Base-by-base conservation (phyloP, 92 coral and sea anemone species). In the Palythoa grandis region DNA sequence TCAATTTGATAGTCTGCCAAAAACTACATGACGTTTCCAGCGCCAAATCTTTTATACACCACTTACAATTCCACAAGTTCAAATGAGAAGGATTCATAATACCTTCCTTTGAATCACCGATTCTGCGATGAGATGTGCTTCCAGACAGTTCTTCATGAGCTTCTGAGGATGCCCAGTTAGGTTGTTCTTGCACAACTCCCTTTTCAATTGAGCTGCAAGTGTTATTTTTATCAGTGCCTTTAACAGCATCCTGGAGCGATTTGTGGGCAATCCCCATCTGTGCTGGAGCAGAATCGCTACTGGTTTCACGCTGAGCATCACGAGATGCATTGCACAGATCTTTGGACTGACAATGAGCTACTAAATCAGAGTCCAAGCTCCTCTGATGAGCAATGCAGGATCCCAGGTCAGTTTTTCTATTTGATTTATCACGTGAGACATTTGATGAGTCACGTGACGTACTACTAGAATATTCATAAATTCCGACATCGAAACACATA, bases 401-500 rank as follows among this genome's bases (percentile, higher is more conserved):
- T 17, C 54, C 19, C 70, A 17, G 38, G 3, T 58, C 70, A 8
- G 19, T 20, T 29, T 25, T 20, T 5, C 16, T 7, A 52, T 68
- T 50, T 66, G 58, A 6, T 20, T 80, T n/a, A 23, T 66, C 61
- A 48, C 24, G 74, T 48, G 74, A 66, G 25, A 58, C 7, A 9
- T 16, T 37, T n/a, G 56, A 6, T 48, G 72, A 60, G 12, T 60
- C 71, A 38, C 7, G 68, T 37, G 68, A 24, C 19, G 11, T 40
- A 3, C 2, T 15, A 14, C 14, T 53, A 63, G 72, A 69, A 29
- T 63, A 43, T 48, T 89, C 90, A 82, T 78, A 92, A 8, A 92
- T 78, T 50, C 95, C 98, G 40, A 85, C 67, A 71, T 94, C 98
- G 17, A 92, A 83, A 72, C 98, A 94, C 92, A 92, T 92, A 25